Conservation (phyloP, 2,113 vertebrate genomes). For the Edolisoma coerulescens region DNA sequence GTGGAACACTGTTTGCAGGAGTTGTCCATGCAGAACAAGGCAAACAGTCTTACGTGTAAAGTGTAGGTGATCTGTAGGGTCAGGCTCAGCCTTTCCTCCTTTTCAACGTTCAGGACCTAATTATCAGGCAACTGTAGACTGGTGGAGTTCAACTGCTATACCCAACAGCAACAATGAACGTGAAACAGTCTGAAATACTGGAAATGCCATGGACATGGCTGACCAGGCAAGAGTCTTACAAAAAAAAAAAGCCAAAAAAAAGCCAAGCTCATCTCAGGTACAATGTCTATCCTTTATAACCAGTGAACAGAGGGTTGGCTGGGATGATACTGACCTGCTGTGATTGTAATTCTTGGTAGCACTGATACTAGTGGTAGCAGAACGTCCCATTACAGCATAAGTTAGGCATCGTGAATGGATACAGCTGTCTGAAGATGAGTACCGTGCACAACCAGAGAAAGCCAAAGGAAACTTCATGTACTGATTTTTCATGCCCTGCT, state of each 20-base stretch:
- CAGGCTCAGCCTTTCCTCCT: neutral
- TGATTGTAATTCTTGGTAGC: neutral
- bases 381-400: neutral
- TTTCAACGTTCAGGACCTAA: neutral
- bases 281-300: neutral
- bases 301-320: neutral
- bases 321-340: neutral
- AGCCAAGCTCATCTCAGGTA: neutral
- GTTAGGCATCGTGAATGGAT: neutral
- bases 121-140: neutral
- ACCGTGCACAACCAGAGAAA: neutral
- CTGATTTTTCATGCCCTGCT: slow-evolving; percentile 16
- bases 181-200: neutral
- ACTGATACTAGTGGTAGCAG: neutral
- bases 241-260: neutral
- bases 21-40: neutral
- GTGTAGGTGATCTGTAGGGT: neutral
- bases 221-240: neutral
- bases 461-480: neutral
- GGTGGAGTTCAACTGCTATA: neutral
- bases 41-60: neutral
- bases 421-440: slow-evolving; percentile 27
- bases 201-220: neutral
- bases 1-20: neutral
- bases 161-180: neutral